These are phyloP conservation scores for Eudasyphora cyanicolor DNA, from an alignment of 2,888 invertebrate genomes.

Conservation along the genomic window DNA sequence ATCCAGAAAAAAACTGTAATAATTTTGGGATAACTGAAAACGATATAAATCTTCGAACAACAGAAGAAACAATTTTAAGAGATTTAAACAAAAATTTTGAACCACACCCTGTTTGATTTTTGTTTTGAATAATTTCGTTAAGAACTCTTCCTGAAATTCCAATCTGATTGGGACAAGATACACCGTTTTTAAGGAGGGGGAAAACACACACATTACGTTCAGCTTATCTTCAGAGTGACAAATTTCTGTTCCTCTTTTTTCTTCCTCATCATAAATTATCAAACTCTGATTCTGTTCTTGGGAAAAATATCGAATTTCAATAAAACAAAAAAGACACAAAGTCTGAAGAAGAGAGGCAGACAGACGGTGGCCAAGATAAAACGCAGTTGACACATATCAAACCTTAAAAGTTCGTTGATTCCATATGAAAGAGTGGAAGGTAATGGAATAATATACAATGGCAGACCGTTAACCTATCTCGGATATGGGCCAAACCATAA, in stretches of 20 bases:
- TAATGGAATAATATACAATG: neutral
- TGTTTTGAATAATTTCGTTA: neutral
- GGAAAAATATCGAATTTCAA: slow-evolving; percentile 7
- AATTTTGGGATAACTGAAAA: neutral
- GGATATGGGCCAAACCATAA: slow-evolving; percentile 25
- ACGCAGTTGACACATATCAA: slow-evolving; percentile 10
- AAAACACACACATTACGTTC: neutral
- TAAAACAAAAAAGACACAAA: neutral
- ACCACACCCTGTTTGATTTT: slow-evolving; percentile 1
- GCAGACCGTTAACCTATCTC: neutral
- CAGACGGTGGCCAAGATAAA: neutral
- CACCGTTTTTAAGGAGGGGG: too few relatives aligned
- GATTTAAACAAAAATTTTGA: neutral
- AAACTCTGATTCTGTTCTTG: slow-evolving; percentile 3
- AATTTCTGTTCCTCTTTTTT: neutral
- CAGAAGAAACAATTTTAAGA: neutral
- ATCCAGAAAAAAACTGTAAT: neutral
- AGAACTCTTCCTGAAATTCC: neutral
- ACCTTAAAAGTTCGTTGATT: slow-evolving; percentile 16
- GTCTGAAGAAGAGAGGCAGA: neutral
- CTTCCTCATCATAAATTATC: neutral
- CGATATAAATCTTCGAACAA: neutral
- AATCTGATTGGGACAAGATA: neutral
- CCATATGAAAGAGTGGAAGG: neutral
- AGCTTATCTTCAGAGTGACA: neutral